Conservation (phyloP, 2,888 invertebrate species). For the Idaea biselata region DNA sequence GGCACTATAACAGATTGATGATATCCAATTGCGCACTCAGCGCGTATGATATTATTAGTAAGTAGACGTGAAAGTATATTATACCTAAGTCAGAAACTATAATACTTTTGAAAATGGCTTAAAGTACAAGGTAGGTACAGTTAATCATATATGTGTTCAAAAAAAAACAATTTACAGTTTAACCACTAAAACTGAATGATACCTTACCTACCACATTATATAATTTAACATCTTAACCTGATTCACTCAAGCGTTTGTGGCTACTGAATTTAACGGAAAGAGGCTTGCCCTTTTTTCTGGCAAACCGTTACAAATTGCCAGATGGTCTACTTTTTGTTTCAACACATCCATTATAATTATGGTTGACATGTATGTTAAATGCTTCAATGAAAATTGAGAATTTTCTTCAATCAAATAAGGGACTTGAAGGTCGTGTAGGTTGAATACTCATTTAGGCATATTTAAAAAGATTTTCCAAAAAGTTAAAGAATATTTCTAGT, state of each 20-base stretch:
- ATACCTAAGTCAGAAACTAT: no score
- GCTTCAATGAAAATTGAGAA: slow-evolving; percentile 53
- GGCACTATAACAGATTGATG: no score
- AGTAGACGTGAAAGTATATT: no score
- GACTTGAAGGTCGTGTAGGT: slow-evolving; percentile 20
- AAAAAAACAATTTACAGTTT: slow-evolving; percentile 16
- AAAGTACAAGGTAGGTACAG: no score
- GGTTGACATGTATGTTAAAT: slow-evolving; percentile 61
- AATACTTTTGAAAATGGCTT: no score
- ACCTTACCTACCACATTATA: slow-evolving; percentile 32
- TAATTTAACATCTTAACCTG: slow-evolving; percentile 42
- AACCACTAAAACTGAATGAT: slow-evolving; percentile 12
- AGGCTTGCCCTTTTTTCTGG: slow-evolving; percentile 60
- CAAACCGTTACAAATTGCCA: slow-evolving; percentile 70
- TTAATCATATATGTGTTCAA: no score
- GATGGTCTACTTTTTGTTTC: slow-evolving; percentile 71
- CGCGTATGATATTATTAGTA: no score
- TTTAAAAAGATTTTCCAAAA: background rate
- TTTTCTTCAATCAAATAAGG: slow-evolving; percentile 31
- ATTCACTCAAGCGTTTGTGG: slow-evolving; percentile 58
- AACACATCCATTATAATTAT: slow-evolving; percentile 59
- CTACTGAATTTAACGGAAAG: slow-evolving; percentile 72
- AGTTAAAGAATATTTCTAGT: no score
- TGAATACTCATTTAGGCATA: no score
- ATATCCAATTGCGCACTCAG: no score